phyloP scores from a whole-genome alignment of 2,888 invertebrate species.

The Sarcophaga variegata region DNA sequence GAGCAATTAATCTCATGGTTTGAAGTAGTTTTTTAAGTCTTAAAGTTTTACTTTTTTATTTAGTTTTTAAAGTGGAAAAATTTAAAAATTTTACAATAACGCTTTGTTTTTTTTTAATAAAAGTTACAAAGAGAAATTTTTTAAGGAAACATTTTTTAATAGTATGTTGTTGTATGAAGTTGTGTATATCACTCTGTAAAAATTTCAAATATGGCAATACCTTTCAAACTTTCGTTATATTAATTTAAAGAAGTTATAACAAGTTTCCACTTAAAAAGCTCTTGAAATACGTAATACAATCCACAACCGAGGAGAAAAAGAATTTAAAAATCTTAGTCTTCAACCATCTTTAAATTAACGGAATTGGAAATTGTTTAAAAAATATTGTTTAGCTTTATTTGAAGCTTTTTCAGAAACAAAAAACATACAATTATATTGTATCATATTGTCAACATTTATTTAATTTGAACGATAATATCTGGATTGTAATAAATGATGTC shows the following conservation, averaged over 20 bases:
- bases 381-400: neutral
- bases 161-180: too few relatives aligned
- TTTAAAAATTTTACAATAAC: too few relatives aligned
- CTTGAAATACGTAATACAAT: neutral
- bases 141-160: too few relatives aligned
- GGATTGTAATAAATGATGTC: neutral
- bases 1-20: too few relatives aligned
- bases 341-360: constrained; percentile 5
- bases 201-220: neutral
- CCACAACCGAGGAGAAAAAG: neutral
- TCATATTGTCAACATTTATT: neutral
- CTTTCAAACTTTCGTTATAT: neutral
- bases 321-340: neutral
- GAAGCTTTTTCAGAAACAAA: neutral
- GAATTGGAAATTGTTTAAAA: neutral
- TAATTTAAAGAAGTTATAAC: neutral
- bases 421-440: neutral
- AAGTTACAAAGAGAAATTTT: too few relatives aligned
- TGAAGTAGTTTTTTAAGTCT: too few relatives aligned
- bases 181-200: neutral
- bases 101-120: too few relatives aligned
- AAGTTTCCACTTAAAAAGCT: neutral
- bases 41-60: too few relatives aligned
- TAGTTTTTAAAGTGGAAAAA: too few relatives aligned
- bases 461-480: neutral